These are phyloP conservation scores for Orchesella cincta DNA, from an alignment of 1,140 invertebrate species.

Conservation along the genomic window DNA sequence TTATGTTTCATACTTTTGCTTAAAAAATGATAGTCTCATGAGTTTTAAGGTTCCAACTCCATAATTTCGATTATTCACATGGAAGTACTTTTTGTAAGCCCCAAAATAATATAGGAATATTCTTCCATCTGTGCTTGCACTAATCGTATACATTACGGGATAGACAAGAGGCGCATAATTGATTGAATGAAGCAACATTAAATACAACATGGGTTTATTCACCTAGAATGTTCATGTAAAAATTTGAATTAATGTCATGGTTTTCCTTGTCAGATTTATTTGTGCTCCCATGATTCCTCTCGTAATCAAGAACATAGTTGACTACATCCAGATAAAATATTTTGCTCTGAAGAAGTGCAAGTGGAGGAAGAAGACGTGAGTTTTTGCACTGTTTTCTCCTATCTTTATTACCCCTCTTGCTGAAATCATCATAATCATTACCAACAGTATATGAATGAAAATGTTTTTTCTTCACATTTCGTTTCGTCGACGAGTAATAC, in stretches of 20 bases:
- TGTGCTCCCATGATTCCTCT: background rate
- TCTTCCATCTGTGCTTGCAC: no score
- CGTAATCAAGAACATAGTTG: background rate
- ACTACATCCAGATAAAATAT: no score
- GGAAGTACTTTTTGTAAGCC: no score
- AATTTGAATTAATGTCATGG: slow-evolving; percentile 3
- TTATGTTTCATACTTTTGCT: no score
- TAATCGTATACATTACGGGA: no score
- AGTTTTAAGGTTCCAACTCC: no score
- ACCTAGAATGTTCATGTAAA: background rate
- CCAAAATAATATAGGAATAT: no score
- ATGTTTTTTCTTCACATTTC: no score
- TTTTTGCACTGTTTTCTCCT: background rate
- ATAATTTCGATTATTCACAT: no score
- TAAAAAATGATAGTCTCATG: no score
- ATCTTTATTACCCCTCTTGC: background rate
- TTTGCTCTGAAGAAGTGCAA: background rate
- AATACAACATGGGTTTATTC: slow-evolving; percentile 19
- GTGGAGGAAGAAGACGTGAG: background rate
- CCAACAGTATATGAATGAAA: background rate
- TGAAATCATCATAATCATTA: background rate
- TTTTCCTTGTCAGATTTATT: background rate
- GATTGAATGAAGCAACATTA: no score
- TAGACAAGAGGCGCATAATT: no score
- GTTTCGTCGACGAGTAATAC: background rate